phyloP scores from a whole-genome alignment of 2,113 vertebrate genomes.

The rabbit (Oryctolagus cuniculus) region DNA sequence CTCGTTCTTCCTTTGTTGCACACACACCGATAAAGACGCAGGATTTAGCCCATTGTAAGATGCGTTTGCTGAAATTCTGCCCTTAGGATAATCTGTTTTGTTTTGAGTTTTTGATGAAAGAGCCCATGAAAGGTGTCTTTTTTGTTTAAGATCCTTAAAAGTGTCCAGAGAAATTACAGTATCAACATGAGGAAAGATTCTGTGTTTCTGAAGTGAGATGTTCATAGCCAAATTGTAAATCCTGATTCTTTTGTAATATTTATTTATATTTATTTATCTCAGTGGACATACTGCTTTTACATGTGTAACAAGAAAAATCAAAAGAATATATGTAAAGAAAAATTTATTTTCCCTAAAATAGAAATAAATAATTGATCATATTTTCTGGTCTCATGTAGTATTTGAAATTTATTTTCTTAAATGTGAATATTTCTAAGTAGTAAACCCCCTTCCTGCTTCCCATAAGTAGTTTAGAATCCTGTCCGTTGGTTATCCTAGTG shows the following conservation, averaged over 20 bases:
- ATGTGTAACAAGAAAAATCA: constrained; percentile 54
- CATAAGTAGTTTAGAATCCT: neutral
- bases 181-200: constrained; percentile 40
- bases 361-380: constrained; percentile 70
- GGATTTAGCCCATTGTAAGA: neutral
- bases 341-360: constrained; percentile 66
- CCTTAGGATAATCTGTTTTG: neutral
- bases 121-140: neutral
- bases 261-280: constrained; percentile 78
- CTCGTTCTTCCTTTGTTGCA: neutral
- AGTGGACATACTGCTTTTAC: constrained; percentile 55
- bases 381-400: constrained; percentile 58
- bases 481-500: neutral
- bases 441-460: neutral
- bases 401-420: constrained; percentile 57
- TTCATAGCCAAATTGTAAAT: constrained; percentile 69
- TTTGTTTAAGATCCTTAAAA: constrained; percentile 54
- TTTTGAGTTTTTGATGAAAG: neutral
- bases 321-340: constrained; percentile 65
- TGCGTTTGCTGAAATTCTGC: neutral
- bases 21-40: neutral
- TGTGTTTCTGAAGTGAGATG: constrained; percentile 40
- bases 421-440: constrained; percentile 44
- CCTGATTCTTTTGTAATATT: constrained; percentile 67
- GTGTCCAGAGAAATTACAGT: neutral